These are phyloP conservation scores for Axinella damicornis DNA, from an alignment of 37 sponge, comb jelly and placozoan species.

Conservation along the genomic window DNA sequence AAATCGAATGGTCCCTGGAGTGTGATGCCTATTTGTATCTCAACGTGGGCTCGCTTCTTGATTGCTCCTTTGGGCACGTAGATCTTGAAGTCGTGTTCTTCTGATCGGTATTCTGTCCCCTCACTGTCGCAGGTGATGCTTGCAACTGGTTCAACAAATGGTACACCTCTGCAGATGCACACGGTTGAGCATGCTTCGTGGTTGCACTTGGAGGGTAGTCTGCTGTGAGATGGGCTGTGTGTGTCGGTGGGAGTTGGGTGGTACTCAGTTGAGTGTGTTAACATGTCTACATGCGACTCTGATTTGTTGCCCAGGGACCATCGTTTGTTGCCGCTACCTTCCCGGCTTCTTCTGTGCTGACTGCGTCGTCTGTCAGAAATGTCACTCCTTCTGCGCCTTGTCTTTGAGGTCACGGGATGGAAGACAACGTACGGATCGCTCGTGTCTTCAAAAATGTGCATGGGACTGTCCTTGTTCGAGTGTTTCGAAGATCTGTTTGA, in stretches of 20 bases:
- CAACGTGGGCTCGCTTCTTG: slow-evolving; percentile 19
- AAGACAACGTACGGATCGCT: too few species aligned
- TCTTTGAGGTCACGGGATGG: too few species aligned
- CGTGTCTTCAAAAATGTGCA: too few species aligned
- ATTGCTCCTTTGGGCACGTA: slow-evolving; percentile 28
- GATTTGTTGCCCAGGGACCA: too few species aligned
- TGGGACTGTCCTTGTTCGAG: too few species aligned
- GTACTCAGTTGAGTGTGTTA: not conserved
- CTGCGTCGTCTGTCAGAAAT: too few species aligned
- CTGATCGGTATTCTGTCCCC: not conserved
- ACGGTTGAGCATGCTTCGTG: not conserved
- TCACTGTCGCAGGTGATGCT: slow-evolving; percentile 11
- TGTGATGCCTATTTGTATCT: slow-evolving; percentile 31
- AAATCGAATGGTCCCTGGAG: slow-evolving; percentile 40
- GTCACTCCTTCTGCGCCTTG: too few species aligned
- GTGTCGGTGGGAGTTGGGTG: not conserved
- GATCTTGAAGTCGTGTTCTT: slow-evolving; percentile 12
- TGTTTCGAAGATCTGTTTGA: too few species aligned
- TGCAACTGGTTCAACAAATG: slow-evolving; percentile 1
- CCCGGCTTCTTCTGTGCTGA: too few species aligned
- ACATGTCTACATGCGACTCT: too few species aligned
- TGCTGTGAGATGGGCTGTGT: not conserved
- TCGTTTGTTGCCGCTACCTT: too few species aligned
- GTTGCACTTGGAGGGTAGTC: not conserved
- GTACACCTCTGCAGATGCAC: not conserved